phyloP scores from a whole-genome alignment of 2,113 vertebrate species.

The Cromileptes altivelis region DNA sequence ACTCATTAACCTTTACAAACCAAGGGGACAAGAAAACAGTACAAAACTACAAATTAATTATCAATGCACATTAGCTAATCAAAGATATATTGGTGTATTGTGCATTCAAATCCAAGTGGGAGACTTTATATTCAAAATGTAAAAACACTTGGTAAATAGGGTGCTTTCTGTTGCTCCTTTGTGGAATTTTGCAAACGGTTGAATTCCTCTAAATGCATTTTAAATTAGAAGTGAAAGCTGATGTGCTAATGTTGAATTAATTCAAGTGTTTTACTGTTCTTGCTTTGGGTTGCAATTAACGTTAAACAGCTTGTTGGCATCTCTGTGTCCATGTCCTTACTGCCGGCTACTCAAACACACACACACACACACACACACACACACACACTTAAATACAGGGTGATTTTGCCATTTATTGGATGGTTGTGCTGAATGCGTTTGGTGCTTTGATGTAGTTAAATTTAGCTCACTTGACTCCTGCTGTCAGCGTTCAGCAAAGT shows the following conservation, averaged over 20 bases:
- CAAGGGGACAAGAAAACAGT: background rate
- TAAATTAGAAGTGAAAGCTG: conserved; percentile 2
- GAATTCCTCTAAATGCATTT: conserved; percentile 6
- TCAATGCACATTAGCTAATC: background rate
- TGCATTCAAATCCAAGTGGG: background rate
- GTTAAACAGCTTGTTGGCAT: background rate
- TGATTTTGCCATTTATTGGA: conserved; percentile 4
- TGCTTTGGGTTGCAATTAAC: conserved; percentile 6
- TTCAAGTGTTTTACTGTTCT: background rate
- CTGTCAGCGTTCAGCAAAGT: background rate
- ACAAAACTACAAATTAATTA: background rate
- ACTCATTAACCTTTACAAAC: background rate
- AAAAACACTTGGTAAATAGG: background rate
- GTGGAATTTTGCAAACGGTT: background rate
- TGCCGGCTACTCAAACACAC: background rate
- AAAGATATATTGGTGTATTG: background rate
- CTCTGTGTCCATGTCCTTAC: background rate
- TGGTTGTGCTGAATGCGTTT: conserved; percentile 1
- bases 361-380: background rate
- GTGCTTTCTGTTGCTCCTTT: background rate
- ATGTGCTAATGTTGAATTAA: conserved; percentile 8
- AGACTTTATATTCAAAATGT: background rate
- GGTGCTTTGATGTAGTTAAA: conserved; percentile 12
- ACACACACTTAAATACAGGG: background rate
- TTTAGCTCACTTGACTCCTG: background rate